Percentiles rank a stretch among this genome's conserved stretches.
Conservation (phyloP, 2,113 vertebrate species). For the Smithornis capensis region DNA sequence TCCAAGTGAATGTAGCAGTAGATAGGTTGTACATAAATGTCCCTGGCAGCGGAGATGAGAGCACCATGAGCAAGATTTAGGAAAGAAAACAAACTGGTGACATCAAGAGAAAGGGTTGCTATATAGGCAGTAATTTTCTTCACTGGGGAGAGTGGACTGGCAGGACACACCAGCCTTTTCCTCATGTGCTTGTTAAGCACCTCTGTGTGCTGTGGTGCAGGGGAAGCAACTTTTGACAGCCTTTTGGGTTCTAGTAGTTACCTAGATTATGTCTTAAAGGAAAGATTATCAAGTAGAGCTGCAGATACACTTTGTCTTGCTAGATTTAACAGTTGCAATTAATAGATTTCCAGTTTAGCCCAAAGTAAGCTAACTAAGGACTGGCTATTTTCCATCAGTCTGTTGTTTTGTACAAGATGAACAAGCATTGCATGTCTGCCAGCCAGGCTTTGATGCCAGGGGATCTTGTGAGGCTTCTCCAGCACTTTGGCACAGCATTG, state of each 20-base stretch:
- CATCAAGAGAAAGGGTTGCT: background rate
- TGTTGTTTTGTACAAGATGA: background rate
- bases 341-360: background rate
- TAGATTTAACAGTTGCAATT: background rate
- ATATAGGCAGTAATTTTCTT: background rate
- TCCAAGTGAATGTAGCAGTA: conserved; percentile 24
- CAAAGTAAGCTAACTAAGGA: background rate
- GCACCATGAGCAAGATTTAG: conserved; percentile 38
- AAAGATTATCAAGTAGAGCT: background rate
- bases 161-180: fast-evolving
- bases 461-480: fast-evolving
- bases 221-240: background rate
- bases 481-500: fast-evolving
- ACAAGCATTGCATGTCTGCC: fast-evolving
- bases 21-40: conserved; percentile 32
- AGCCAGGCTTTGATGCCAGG: background rate
- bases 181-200: no score
- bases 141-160: background rate
- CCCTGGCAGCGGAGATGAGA: conserved; percentile 34
- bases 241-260: background rate
- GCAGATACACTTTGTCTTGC: background rate
- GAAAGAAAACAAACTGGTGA: conserved; percentile 47
- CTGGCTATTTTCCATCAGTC: background rate
- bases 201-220: fast-evolving
- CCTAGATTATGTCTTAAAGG: background rate